Percentiles rank a stretch among this genome's conserved stretches.
phyloP scores from a whole-genome alignment of 2,888 invertebrate genomes.

The Cyclophora punctaria region DNA sequence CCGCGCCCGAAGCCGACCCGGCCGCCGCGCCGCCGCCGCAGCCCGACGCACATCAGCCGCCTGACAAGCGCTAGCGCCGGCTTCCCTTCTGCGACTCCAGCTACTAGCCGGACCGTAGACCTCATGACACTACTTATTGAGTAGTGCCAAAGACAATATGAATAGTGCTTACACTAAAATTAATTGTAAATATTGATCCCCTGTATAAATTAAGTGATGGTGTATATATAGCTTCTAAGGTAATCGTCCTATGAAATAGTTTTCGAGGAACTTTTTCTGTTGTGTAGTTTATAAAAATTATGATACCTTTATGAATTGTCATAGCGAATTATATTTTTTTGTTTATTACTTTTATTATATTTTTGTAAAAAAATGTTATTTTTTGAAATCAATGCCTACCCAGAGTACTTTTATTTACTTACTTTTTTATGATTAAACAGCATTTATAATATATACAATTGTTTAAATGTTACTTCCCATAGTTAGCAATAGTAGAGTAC shows the following conservation, averaged over 20 bases:
- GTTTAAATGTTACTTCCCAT: too few relatives aligned
- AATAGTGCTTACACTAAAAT: too few relatives aligned
- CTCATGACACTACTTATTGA: neutral
- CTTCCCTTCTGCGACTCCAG: slow-evolving; percentile 9
- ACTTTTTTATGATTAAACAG: slow-evolving; percentile 12
- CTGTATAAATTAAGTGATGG: neutral
- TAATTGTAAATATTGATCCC: neutral
- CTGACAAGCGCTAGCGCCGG: slow-evolving; percentile 12
- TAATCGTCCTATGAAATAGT: slow-evolving; percentile 42
- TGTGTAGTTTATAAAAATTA: slow-evolving; percentile 66
- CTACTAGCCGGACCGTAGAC: slow-evolving; percentile 11
- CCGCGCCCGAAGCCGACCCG: slow-evolving; percentile 16
- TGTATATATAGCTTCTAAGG: slow-evolving; percentile 45
- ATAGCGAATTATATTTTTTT: slow-evolving; percentile 55
- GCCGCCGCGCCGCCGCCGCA: slow-evolving; percentile 15
- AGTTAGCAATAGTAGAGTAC: too few relatives aligned
- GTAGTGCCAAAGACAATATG: too few relatives aligned
- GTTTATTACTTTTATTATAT: slow-evolving; percentile 51
- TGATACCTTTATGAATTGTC: slow-evolving; percentile 29
- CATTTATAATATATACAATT: too few relatives aligned
- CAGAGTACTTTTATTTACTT: slow-evolving; percentile 21
- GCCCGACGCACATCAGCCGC: slow-evolving; percentile 3
- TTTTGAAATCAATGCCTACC: slow-evolving; percentile 18
- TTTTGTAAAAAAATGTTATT: slow-evolving; percentile 45
- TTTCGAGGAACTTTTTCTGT: slow-evolving; percentile 60